phyloP scores from a whole-genome alignment of 2,113 vertebrate genomes.

The Holacanthus passer region DNA sequence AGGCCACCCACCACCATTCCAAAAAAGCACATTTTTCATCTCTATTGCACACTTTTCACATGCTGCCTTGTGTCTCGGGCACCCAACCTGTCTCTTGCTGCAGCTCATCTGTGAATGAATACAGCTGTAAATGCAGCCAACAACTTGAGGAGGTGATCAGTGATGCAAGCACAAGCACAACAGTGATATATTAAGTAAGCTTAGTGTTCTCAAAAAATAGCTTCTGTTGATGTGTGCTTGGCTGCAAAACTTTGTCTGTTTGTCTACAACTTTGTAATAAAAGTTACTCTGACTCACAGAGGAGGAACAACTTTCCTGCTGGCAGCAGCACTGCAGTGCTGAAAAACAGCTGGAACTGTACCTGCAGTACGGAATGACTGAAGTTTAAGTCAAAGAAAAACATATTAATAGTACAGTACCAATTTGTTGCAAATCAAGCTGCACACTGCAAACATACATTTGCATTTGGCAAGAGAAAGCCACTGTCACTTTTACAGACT shows the following conservation, averaged over 20 bases:
- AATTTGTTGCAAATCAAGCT: not conserved
- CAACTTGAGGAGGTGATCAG: not conserved
- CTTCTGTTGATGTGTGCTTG: slow-evolving; percentile 28
- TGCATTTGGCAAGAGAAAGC: not conserved
- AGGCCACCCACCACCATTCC: slow-evolving; percentile 27
- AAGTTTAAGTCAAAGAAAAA: slow-evolving; percentile 10
- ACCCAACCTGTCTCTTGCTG: not conserved
- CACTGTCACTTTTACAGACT: not conserved
- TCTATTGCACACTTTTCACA: not conserved
- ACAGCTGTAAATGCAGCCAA: not conserved
- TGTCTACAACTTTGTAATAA: slow-evolving; percentile 40
- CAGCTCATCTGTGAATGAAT: slow-evolving; percentile 1
- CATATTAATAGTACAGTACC: not conserved
- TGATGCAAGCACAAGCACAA: not conserved
- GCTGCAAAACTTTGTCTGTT: slow-evolving; percentile 31
- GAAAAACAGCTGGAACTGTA: slow-evolving; percentile 53
- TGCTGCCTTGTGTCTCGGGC: not conserved
- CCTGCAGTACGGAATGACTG: slow-evolving; percentile 26
- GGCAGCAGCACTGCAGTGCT: slow-evolving; percentile 38
- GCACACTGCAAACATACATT: not conserved
- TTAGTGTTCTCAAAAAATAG: slow-evolving; percentile 16
- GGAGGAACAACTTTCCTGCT: slow-evolving; percentile 51
- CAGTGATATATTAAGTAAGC: not conserved
- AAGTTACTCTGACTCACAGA: slow-evolving; percentile 47
- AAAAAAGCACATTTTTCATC: slow-evolving; percentile 6